Base-by-base conservation (phyloP, 2,113 vertebrate species). In the Lutjanus erythropterus region DNA sequence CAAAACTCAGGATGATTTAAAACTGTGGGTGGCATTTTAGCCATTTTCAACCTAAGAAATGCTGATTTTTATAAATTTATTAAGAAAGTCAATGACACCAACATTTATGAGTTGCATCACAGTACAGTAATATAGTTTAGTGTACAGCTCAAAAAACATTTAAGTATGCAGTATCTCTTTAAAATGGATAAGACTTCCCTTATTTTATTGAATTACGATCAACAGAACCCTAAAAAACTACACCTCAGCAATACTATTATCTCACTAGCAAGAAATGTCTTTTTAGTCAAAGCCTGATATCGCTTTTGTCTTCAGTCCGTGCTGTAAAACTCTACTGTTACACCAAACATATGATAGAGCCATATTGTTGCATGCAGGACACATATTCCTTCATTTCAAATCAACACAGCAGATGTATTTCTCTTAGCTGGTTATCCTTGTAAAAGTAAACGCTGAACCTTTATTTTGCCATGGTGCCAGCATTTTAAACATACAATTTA, bases 361-460 rank as follows among this genome's bases (percentile, higher is more conserved):
- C 55, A 72, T 25, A 46, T 27, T 65, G 70, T 27, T 70, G 56
- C 74, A 78, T 74, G 31, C 29, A 29, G 62, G 47, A 5, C 19
- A 74, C 3, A 52, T 35, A 52, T 37, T 55, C 19, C 31, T 53
- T 49, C 56, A 80, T 67, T 23, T 23, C 37, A 42, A n/a, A 58
- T 53, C n/a, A 71, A 66, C 50, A 75, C 71, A 71, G 65, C 71
- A 61, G 9, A 23, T 55, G 64, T 64, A 69, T 55, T 29, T 52
- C 19, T 67, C 27, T 35, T 25, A 64, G 49, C 35, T n/a, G 23
- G 41, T 42, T 37, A 31, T 21, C 35, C 42, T 37, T 35, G 52
- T 16, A 59, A 44, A 68, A 18, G 7, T n/a, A n/a, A 75, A 41
- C 29, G 16, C 44, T 21, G 49, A 70, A 25, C 11, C 12, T 8